Evolutionary conservation across 2,113 vertebrate species (phyloP).

Genomic region (Amphilophus citrinellus): DNA sequence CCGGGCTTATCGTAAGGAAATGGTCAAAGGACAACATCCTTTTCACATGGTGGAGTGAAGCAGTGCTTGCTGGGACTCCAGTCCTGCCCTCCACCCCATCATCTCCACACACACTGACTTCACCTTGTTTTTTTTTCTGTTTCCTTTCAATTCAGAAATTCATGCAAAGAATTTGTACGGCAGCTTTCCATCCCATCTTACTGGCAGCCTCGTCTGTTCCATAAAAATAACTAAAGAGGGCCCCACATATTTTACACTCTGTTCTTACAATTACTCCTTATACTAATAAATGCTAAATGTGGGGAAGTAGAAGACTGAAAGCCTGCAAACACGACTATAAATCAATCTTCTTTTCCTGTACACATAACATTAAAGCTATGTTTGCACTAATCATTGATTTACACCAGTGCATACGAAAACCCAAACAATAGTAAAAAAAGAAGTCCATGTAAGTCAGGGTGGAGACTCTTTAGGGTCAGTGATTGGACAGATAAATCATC

Average conservation of each 20-base stretch:
- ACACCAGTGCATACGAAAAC: too few species aligned
- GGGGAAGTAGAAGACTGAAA: neutral
- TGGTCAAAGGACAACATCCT: slow-evolving; percentile 81
- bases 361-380: neutral
- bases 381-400: too few species aligned
- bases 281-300: too few species aligned
- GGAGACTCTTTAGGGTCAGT: neutral
- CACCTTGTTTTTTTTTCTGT: slow-evolving; percentile 14
- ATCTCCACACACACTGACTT: slow-evolving; percentile 25
- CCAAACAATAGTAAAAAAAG: neutral
- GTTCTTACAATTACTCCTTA: too few species aligned
- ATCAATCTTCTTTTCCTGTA: neutral
- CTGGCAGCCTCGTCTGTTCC: neutral
- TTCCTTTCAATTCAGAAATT: neutral
- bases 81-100: slow-evolving; percentile 10
- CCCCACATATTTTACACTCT: neutral
- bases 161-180: neutral
- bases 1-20: slow-evolving; percentile 82
- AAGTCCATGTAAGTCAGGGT: neutral
- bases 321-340: neutral
- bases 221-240: neutral
- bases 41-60: slow-evolving; percentile 57
- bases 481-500: neutral
- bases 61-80: slow-evolving; percentile 26
- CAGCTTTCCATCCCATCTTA: neutral